Evolutionary conservation across 2,113 vertebrate species (phyloP).

Genomic region (Pristiophorus japonicus): DNA sequence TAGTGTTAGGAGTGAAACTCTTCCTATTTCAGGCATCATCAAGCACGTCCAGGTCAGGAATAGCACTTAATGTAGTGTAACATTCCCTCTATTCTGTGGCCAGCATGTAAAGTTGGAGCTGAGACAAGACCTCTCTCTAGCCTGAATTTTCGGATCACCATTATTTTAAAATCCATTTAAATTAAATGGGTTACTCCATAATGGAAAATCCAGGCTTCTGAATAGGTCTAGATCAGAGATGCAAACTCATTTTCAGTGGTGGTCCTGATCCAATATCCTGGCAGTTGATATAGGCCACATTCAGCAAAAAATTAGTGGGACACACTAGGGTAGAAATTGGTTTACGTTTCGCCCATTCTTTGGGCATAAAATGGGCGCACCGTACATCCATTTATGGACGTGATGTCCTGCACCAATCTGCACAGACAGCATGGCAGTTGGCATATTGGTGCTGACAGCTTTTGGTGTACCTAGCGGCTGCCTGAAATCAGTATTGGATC

Average conservation of each 20-base stretch:
- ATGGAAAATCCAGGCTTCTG: neutral
- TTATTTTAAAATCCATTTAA: neutral
- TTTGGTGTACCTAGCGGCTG: neutral
- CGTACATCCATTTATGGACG: neutral
- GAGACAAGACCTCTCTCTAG: neutral
- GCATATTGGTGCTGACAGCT: neutral
- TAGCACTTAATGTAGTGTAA: neutral
- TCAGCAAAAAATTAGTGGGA: neutral
- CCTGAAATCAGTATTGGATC: neutral
- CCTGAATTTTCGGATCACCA: neutral
- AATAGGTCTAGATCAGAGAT: too few species aligned
- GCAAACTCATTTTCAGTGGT: neutral
- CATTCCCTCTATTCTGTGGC: neutral
- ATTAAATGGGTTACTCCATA: neutral
- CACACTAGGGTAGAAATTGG: neutral
- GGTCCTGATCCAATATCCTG: neutral
- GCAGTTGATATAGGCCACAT: too few species aligned
- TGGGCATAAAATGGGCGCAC: neutral
- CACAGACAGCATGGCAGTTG: neutral
- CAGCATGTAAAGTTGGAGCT: too few species aligned
- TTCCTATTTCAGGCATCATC: neutral
- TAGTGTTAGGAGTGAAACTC: neutral
- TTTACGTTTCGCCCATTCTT: neutral
- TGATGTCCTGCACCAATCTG: neutral
- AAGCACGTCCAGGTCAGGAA: neutral